Conservation (phyloP, 1,140 invertebrate species). For the Papilio glaucus region DNA sequence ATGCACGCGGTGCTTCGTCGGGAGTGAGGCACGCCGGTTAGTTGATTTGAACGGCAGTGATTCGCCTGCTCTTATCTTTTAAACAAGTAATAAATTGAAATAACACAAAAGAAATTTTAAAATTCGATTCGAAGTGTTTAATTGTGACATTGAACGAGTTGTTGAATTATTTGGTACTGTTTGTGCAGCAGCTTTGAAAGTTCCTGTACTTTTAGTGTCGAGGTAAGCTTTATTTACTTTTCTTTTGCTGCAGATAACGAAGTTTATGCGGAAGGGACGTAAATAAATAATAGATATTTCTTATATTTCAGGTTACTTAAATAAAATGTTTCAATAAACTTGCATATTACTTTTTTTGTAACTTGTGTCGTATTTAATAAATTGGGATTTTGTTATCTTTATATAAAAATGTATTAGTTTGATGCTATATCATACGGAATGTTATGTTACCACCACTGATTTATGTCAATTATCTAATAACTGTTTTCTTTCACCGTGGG, state of each 20-base stretch:
- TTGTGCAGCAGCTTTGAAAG: conserved; percentile 18
- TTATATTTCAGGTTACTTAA: not conserved
- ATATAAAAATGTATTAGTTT: not conserved
- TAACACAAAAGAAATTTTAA: conserved; percentile 39
- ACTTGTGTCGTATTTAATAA: not conserved
- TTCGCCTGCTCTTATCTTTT: conserved; percentile 62
- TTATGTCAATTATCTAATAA: conserved; percentile 37
- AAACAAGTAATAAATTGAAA: conserved; percentile 44
- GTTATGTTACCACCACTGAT: conserved; percentile 16
- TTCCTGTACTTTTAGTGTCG: not conserved
- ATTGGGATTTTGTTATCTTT: not conserved
- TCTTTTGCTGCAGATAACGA: conserved; percentile 8
- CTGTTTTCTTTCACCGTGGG: conserved; percentile 35
- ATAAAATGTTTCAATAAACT: not conserved
- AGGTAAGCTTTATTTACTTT: conserved; percentile 37
- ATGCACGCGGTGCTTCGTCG: conserved; percentile 77
- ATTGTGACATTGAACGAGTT: conserved; percentile 27
- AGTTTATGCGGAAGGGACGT: not conserved
- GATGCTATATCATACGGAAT: not conserved
- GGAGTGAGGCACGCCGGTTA: conserved; percentile 70
- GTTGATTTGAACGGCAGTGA: conserved; percentile 66
- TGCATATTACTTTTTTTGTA: not conserved
- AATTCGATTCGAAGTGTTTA: conserved; percentile 42
- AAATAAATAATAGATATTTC: not conserved
- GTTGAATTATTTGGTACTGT: conserved; percentile 18